A percentile compares a stretch with the other conserved stretches of the same genome.
Conservation (phyloP, 1,140 invertebrate genomes). For the Brachionus manjavacas region DNA sequence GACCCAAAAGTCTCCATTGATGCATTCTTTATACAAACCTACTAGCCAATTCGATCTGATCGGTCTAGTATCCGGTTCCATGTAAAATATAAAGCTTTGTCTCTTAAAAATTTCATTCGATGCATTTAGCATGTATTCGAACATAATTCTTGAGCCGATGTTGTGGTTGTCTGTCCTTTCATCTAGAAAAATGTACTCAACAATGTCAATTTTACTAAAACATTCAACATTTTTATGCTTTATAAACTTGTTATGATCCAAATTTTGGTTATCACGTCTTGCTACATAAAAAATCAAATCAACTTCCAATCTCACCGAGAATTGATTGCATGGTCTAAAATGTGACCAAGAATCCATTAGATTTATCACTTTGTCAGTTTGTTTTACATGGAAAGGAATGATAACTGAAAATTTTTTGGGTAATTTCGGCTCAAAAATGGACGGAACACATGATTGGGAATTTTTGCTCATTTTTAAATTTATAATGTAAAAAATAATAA, state of each 20-base stretch:
- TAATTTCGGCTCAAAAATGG: neutral
- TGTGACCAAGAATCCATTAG: neutral
- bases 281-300: neutral
- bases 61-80: slow-evolving; percentile 6
- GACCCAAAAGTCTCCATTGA: neutral
- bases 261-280: neutral
- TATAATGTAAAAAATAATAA: neutral
- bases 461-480: neutral
- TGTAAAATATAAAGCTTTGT: neutral
- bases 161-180: neutral
- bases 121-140: neutral
- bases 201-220: neutral
- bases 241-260: neutral
- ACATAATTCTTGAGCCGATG: slow-evolving; percentile 17
- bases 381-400: slow-evolving; percentile 9
- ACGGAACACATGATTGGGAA: neutral
- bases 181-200: neutral
- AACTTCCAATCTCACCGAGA: neutral
- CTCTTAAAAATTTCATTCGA: neutral
- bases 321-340: neutral
- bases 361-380: neutral
- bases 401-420: neutral
- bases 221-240: neutral
- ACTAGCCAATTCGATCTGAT: neutral
- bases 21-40: neutral